A percentile compares a stretch with the other conserved stretches of the same genome.
Conservation (phyloP, 2,113 vertebrate genomes). For the Mystacornis crossleyi region DNA sequence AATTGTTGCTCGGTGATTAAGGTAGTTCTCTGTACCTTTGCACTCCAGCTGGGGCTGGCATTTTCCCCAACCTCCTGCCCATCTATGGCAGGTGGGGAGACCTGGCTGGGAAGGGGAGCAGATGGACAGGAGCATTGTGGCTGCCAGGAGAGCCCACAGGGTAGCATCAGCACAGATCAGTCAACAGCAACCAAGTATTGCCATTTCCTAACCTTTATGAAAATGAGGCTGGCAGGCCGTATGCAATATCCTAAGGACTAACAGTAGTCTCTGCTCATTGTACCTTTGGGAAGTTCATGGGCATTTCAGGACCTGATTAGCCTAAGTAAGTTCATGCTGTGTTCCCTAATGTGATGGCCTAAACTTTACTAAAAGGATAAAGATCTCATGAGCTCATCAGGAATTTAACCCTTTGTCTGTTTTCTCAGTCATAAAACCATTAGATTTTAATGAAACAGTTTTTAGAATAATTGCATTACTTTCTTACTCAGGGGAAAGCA, state of each 20-base stretch:
- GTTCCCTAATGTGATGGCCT: neutral
- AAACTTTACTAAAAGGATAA: neutral
- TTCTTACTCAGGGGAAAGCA: neutral
- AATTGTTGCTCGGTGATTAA: neutral
- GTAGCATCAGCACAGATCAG: neutral
- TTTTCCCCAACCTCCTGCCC: neutral
- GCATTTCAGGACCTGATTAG: neutral
- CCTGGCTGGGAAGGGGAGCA: neutral
- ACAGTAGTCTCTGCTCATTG: neutral
- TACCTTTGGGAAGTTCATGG: neutral
- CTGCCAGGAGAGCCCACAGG: neutral
- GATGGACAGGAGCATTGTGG: rapidly evolving
- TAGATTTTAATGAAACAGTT: neutral
- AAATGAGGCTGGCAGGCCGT: neutral
- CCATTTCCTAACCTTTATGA: neutral
- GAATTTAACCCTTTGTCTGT: neutral
- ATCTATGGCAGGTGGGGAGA: neutral
- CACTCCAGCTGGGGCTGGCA: neutral
- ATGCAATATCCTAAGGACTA: neutral
- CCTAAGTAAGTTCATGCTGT: neutral
- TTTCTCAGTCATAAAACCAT: neutral
- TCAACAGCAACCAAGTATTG: neutral
- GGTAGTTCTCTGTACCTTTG: neutral
- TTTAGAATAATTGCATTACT: neutral
- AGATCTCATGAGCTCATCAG: neutral